Evolutionary conservation across 1,140 invertebrate genomes (phyloP).

Genomic region (Phenacoccus solenopsis): DNA sequence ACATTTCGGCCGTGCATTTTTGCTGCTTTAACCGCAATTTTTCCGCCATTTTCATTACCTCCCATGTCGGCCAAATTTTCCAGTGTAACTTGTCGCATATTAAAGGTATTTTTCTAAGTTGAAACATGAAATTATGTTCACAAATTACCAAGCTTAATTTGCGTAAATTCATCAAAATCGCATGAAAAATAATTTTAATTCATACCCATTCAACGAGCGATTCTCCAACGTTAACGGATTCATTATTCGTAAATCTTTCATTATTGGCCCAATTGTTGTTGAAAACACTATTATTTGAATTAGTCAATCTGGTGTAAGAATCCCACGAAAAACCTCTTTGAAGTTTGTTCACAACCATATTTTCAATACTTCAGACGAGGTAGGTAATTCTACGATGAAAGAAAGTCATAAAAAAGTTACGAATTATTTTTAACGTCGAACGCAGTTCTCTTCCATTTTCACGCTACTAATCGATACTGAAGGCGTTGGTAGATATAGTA

Average conservation of each 20-base stretch:
- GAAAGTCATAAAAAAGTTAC: no score
- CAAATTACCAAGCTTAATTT: no score
- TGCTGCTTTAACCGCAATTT: conserved; percentile 20
- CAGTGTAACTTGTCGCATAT: conserved; percentile 46
- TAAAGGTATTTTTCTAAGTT: conserved; percentile 44
- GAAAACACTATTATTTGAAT: not conserved
- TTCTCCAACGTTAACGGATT: not conserved
- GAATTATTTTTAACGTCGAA: no score
- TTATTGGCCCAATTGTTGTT: not conserved
- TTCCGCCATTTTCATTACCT: conserved; percentile 9
- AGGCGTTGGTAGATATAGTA: no score
- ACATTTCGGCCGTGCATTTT: conserved; percentile 39
- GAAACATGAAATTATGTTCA: no score
- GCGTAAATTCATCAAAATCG: no score
- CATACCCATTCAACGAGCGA: conserved; percentile 5
- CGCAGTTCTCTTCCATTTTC: no score
- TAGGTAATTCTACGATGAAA: no score
- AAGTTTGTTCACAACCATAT: conserved; percentile 29
- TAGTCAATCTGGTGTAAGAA: not conserved
- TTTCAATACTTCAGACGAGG: no score
- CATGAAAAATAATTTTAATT: no score
- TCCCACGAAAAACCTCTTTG: not conserved
- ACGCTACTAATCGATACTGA: no score
- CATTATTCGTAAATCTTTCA: not conserved
- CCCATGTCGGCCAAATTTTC: conserved; percentile 39